phyloP scores from a whole-genome alignment of 2,797 vertebrate species.

The Sebastes paucispinis region DNA sequence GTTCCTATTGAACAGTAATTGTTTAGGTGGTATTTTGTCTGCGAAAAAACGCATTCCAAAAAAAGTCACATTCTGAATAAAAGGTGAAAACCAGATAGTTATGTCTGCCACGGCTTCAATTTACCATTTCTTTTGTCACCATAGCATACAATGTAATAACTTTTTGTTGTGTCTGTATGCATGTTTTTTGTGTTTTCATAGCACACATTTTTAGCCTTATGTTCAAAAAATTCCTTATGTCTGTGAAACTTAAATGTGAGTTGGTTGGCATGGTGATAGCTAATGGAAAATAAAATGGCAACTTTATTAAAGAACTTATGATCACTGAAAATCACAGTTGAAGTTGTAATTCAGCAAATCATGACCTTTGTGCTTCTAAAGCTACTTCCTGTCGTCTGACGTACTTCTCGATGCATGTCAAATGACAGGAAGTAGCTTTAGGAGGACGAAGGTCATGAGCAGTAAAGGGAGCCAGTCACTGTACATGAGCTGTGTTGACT shows the following conservation, averaged over 20 bases:
- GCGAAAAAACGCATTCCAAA: not conserved
- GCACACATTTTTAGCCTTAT: not conserved
- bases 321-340: not conserved
- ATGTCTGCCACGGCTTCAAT: not conserved
- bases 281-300: not conserved
- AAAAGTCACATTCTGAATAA: not conserved
- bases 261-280: not conserved
- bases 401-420: not conserved
- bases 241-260: not conserved
- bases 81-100: not conserved
- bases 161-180: not conserved
- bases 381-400: not conserved
- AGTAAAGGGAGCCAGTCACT: not conserved
- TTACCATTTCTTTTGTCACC: not conserved
- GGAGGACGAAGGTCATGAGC: not conserved
- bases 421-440: not conserved
- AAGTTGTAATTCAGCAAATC: not conserved
- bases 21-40: not conserved
- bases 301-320: not conserved
- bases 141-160: not conserved
- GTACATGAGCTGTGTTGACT: not conserved
- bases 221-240: not conserved
- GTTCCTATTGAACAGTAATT: not conserved
- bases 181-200: not conserved
- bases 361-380: not conserved